phyloP scores from a whole-genome alignment of 30 jellyfish, hydroid and myxozoan species.

The Aurelia sp. region DNA sequence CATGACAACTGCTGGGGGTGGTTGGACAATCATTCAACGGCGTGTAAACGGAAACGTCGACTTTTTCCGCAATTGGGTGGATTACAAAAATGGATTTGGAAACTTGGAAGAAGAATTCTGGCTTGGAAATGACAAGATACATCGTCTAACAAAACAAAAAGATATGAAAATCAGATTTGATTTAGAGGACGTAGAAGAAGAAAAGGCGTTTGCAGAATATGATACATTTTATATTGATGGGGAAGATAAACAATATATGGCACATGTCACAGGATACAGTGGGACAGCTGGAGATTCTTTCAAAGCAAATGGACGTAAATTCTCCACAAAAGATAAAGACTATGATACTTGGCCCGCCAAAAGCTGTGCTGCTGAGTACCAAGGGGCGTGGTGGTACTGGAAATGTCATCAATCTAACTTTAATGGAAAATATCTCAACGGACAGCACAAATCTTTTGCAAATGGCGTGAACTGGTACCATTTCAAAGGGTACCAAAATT shows the following conservation, averaged over 20 bases:
- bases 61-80: slow-evolving; percentile 37
- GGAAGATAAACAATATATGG: neutral
- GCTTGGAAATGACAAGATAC: slow-evolving; percentile 46
- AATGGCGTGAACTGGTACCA: slow-evolving; percentile 11
- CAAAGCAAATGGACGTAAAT: neutral
- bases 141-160: slow-evolving; percentile 6
- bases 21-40: slow-evolving; percentile 55
- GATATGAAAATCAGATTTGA: slow-evolving; percentile 45
- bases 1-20: slow-evolving; percentile 30
- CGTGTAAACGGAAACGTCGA: slow-evolving; percentile 38
- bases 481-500: slow-evolving; percentile 15
- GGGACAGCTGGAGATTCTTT: slow-evolving; percentile 60
- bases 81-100: slow-evolving; percentile 42
- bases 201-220: slow-evolving; percentile 44
- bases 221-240: slow-evolving; percentile 29
- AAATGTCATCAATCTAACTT: slow-evolving; percentile 26
- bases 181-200: slow-evolving; percentile 25
- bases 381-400: slow-evolving; percentile 51
- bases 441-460: slow-evolving; percentile 12
- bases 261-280: slow-evolving; percentile 1
- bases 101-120: slow-evolving; percentile 26
- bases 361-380: slow-evolving; percentile 8
- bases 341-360: neutral
- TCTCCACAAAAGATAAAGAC: slow-evolving; percentile 41
- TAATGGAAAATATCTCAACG: slow-evolving; percentile 44